phyloP scores from a whole-genome alignment of 64 coral and sea anemone species.

The Actinia tenebrosa region DNA sequence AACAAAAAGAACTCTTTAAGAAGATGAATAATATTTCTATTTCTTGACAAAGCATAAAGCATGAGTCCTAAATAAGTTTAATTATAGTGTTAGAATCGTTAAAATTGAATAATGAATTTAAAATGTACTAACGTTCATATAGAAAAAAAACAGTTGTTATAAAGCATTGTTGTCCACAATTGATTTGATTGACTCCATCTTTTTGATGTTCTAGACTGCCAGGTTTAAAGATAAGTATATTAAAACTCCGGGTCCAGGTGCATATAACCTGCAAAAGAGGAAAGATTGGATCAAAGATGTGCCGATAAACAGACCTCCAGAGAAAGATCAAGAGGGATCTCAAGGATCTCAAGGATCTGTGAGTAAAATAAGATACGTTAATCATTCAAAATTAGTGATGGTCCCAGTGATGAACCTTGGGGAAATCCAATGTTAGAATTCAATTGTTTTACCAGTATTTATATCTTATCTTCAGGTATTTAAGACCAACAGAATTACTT shows the following conservation, averaged over 20 bases:
- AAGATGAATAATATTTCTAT: no score
- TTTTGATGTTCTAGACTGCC: conserved; percentile 29
- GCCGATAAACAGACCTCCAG: conserved; percentile 12
- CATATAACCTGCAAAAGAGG: conserved; percentile 62
- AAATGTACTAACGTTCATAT: background rate
- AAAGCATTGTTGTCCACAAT: background rate
- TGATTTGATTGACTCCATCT: background rate
- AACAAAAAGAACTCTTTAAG: no score
- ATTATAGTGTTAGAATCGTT: no score
- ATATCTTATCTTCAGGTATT: conserved; percentile 34
- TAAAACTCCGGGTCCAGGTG: conserved; percentile 64
- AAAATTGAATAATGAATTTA: no score
- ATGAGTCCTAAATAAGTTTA: no score
- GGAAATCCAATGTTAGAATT: no score
- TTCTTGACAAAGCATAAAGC: no score
- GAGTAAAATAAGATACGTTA: background rate
- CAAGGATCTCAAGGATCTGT: conserved; percentile 29
- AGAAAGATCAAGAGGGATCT: conserved; percentile 21
- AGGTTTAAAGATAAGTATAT: conserved; percentile 44
- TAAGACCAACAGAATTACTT: conserved; percentile 78
- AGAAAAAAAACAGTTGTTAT: background rate
- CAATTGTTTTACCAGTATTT: no score
- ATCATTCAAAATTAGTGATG: background rate
- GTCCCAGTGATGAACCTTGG: background rate
- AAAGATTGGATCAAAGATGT: conserved; percentile 70